Evolutionary conservation across 2,797 vertebrate species (phyloP), one percentile per base, ranked within the genome.

Genomic region (Enteromius anoplus): DNA sequence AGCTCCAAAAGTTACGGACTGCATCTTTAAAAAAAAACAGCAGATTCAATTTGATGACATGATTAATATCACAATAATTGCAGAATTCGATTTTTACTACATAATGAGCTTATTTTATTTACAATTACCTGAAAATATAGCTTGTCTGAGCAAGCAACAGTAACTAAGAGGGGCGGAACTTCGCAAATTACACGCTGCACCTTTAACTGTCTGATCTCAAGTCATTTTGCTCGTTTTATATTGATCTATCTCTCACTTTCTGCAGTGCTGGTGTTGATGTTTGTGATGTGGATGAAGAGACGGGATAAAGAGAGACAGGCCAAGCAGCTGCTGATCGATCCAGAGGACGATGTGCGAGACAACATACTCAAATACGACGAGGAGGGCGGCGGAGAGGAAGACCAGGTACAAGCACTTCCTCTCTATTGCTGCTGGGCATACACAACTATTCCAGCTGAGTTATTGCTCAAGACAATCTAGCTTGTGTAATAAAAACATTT

Each of bases 251-350:
- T 66, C 34, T 45, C 75, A 26, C 29, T 51, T 49, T 66, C 37
- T 83, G 1, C 84, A 97, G 96, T 96, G 87, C 87, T 97, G 26
- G 96, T 97, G 86, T 88, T 97, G 84, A 94, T 97, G 94, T 97
- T 97, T 0, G 96, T 97, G 88, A 96, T 96, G 8, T 97, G 96
- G 96, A 96, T 97, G 96, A 97, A 97, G 83, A 95, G 96, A 11
- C 93, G 96, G 58, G 96, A 97, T 89, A 96, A 96, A 82, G 96
- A 97, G 49, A 94, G 96, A 23, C 96, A 97, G 88, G 96, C 96
- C 84, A 97, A 96, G 90, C 96, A 96, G 88, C 94, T 97, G 85
- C 88, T 97, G 85, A 97, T 97, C 70, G 96, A 97, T 87, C 96
- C 96, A 0, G 96, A 97, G 89, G 96, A 97, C 84, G 96, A 97